These are phyloP conservation scores for Erinaceus europaeus DNA, from an alignment of 2,113 vertebrate species.

Conservation along the genomic window DNA sequence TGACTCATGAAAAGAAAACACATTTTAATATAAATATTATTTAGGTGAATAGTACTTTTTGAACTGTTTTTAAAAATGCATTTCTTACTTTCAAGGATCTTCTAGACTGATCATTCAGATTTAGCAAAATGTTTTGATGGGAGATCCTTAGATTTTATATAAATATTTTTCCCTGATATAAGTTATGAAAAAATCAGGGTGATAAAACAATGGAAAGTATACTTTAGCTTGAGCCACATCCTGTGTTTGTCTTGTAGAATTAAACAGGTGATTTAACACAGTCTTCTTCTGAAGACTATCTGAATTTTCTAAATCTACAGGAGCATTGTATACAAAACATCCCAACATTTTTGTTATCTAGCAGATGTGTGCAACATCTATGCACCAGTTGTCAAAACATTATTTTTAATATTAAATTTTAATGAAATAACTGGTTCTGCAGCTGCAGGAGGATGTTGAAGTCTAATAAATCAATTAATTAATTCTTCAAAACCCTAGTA, in stretches of 20 bases:
- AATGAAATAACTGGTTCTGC: neutral
- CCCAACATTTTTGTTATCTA: neutral
- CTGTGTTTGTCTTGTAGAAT: neutral
- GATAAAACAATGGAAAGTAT: neutral
- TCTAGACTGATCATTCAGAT: neutral
- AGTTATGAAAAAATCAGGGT: neutral
- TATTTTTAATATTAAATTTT: neutral
- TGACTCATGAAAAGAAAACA: neutral
- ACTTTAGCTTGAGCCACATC: neutral
- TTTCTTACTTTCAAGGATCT: neutral
- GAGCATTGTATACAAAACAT: neutral
- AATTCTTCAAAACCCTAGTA: neutral
- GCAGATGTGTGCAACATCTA: neutral
- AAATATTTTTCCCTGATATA: neutral
- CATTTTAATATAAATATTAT: neutral
- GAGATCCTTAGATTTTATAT: neutral
- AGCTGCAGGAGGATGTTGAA: neutral
- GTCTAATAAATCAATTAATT: neutral
- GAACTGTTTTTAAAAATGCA: neutral
- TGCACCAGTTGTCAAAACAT: neutral
- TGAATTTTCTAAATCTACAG: neutral
- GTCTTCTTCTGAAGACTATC: neutral
- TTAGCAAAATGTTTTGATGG: neutral
- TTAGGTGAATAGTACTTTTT: neutral
- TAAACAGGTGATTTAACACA: neutral